Base-by-base conservation (phyloP, 1,140 invertebrate genomes). In the Yoshiicerus persimilis region DNA sequence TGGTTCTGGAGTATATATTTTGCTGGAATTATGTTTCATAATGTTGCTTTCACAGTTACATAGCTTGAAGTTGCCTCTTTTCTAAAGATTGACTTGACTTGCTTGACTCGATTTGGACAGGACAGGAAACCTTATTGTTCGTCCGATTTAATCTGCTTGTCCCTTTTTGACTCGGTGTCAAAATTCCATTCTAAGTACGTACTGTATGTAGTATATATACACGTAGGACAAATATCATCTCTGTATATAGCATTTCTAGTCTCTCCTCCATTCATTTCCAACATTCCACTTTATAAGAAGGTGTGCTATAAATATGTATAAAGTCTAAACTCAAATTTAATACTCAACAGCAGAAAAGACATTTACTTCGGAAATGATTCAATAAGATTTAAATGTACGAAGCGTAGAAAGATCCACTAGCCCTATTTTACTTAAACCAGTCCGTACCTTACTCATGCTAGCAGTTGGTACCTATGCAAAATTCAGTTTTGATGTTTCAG, bases 1-100 rank as follows among this genome's bases (percentile, higher is more conserved):
- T 36, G 3, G 20, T 20, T 20, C 13, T 34, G 34, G 8, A 9
- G 4, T 27, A 75, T 23, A 8, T 30, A 70, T 70, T 27, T 70
- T 70, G 23, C 27, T 30, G 10, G 75, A 80, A 34, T 80, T 80
- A 80, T 80, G 75, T 80, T 80, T 80, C 75, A 80, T 80, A 80
- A 34, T 80, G 75, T 80, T 80, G 75, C 75, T 80, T 36, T 80
- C 75, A 80, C 75, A 80, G 75, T 80, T 80, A n/a, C 75, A 20
- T 38, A 80, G 32, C 30, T 36, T 80, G 30, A 13, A 36, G 75
- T 80, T 80, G 75, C 23, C 34, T 25, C 30, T 80, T 80, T 38
- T 80, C 75, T 80, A n/a, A 34, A 77, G 70, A n/a, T 32, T 70
- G 66, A 27, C 30, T 70, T 70, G 66, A 16, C 30, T 70, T 70